These are phyloP conservation scores for Cetoscarus ocellatus DNA, from an alignment of 2,797 vertebrate species.

Conservation along the genomic window DNA sequence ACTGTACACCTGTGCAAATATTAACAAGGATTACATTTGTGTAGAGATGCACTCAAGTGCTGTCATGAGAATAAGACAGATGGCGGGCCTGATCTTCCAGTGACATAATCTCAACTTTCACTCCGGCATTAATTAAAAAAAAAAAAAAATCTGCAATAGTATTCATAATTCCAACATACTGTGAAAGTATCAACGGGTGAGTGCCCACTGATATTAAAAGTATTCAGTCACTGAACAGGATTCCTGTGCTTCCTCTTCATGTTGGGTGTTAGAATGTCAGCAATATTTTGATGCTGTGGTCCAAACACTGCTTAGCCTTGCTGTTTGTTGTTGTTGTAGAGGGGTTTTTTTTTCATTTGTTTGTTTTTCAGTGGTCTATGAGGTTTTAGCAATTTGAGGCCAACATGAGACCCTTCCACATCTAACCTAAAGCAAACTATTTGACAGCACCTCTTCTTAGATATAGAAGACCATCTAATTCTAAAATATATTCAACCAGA, in stretches of 20 bases:
- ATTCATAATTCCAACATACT: background rate
- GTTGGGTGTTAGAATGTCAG: background rate
- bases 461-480: background rate
- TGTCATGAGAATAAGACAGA: constrained; percentile 3
- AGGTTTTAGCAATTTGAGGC: too few relatives aligned
- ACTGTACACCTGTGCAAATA: constrained; percentile 37
- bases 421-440: too few relatives aligned
- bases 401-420: too few relatives aligned
- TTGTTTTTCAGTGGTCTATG: too few relatives aligned
- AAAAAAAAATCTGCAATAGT: background rate
- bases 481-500: too few relatives aligned
- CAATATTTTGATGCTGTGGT: background rate
- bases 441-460: background rate
- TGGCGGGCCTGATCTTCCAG: background rate
- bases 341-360: too few relatives aligned
- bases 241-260: background rate
- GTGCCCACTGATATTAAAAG: background rate
- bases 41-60: constrained; percentile 2
- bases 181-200: background rate
- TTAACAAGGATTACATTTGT: constrained; percentile 13
- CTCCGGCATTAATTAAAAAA: background rate
- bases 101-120: background rate
- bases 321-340: background rate
- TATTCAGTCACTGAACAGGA: too few relatives aligned
- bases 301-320: background rate